phyloP scores from a whole-genome alignment of 2,888 invertebrate species.

The Synanthedon andrenaeformis region DNA sequence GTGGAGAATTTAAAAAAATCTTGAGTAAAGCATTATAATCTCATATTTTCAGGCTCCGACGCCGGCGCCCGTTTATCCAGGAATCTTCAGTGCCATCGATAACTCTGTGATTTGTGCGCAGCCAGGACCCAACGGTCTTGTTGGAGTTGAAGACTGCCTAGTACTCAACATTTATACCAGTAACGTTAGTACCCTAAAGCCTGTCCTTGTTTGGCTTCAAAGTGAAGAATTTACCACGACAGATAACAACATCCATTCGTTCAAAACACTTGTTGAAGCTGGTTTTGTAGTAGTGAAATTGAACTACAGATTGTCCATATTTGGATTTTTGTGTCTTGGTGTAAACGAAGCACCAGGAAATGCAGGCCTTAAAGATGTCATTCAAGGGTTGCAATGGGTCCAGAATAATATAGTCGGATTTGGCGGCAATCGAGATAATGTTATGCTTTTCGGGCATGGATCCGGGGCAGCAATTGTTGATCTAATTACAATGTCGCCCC shows the following conservation, averaged over 20 bases:
- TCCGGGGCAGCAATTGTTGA: conserved; percentile 76
- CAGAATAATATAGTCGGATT: conserved; percentile 78
- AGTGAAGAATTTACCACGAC: conserved; percentile 39
- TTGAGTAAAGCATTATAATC: too few species aligned
- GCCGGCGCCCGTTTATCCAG: conserved; percentile 20
- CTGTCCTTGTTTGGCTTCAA: conserved; percentile 51
- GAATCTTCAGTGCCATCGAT: conserved; percentile 27
- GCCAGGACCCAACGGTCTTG: conserved; percentile 32
- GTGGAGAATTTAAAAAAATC: too few species aligned
- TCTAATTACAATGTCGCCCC: conserved; percentile 41
- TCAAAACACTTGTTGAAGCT: conserved; percentile 73
- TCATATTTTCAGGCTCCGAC: conserved; percentile 24
- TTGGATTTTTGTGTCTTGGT: conserved; percentile 76
- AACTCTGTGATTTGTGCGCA: conserved; percentile 40
- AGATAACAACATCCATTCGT: conserved; percentile 26
- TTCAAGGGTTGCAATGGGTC: conserved; percentile 82
- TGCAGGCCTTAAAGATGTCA: conserved; percentile 86
- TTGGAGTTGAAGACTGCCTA: conserved; percentile 51
- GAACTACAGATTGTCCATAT: conserved; percentile 80
- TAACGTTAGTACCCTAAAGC: conserved; percentile 30
- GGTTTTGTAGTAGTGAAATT: conserved; percentile 74
- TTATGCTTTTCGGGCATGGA: conserved; percentile 85
- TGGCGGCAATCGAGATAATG: conserved; percentile 80
- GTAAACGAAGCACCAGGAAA: conserved; percentile 79
- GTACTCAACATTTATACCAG: conserved; percentile 41